Evolutionary conservation across 2,888 invertebrate genomes (phyloP).

Genomic region (Ectobius pallidus): DNA sequence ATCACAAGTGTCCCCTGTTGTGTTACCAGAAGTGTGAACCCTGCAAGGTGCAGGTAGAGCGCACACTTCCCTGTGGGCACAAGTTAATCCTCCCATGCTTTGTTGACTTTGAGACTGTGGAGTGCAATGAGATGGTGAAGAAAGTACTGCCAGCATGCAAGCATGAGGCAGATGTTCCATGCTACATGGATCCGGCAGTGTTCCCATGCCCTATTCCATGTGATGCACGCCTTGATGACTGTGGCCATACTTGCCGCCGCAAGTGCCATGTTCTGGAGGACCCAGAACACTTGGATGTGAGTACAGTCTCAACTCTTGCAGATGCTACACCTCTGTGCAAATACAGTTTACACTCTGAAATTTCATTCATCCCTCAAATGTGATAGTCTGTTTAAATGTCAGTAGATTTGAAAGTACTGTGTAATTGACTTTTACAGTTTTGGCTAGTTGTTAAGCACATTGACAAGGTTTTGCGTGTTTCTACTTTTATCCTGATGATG

Average conservation of each 20-base stretch:
- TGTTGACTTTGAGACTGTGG: slow-evolving; percentile 54
- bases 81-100: slow-evolving; percentile 56
- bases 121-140: slow-evolving; percentile 49
- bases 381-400: no score
- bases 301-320: slow-evolving; percentile 2
- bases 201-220: slow-evolving; percentile 59
- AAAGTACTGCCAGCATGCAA: slow-evolving; percentile 48
- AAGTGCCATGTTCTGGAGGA: slow-evolving; percentile 65
- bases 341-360: neutral
- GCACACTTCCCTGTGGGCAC: slow-evolving; percentile 61
- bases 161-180: slow-evolving; percentile 56
- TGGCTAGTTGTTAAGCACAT: no score
- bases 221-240: slow-evolving; percentile 59
- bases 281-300: slow-evolving; percentile 63
- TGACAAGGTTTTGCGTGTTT: no score
- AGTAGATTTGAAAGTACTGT: neutral
- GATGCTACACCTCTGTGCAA: neutral
- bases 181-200: slow-evolving; percentile 51
- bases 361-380: no score
- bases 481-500: no score
- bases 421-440: slow-evolving; percentile 45
- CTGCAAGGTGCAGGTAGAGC: slow-evolving; percentile 55
- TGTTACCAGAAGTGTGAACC: slow-evolving; percentile 58
- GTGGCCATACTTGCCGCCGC: slow-evolving; percentile 67
- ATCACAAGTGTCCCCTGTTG: slow-evolving; percentile 59